Percentiles rank a stretch among this genome's conserved stretches.
Evolutionary conservation across 2,888 invertebrate species (phyloP).

Genomic region (Temnothorax rugatulus): DNA sequence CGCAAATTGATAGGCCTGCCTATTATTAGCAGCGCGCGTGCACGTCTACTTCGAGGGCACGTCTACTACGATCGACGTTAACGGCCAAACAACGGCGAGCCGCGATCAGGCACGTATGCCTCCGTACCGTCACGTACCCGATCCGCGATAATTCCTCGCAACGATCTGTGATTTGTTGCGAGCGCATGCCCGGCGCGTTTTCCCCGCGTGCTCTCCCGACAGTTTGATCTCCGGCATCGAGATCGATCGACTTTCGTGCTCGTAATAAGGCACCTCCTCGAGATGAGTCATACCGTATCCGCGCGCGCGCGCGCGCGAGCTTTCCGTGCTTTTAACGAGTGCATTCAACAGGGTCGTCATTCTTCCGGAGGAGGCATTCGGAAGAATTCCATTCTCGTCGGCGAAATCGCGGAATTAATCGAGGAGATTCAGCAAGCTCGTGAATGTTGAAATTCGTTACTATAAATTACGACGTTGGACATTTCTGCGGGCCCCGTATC

Average conservation of each 20-base stretch:
- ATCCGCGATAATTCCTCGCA: constrained; percentile 57
- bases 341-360: constrained; percentile 41
- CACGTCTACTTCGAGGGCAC: constrained; percentile 50
- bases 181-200: constrained; percentile 1
- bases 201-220: not conserved
- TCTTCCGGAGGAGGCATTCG: not conserved
- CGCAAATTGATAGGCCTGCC: constrained; percentile 60
- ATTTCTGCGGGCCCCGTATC: not conserved
- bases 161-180: constrained; percentile 51
- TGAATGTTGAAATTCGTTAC: not conserved
- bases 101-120: constrained; percentile 53
- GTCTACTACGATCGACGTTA: constrained; percentile 63
- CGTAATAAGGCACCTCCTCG: constrained; percentile 24
- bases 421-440: not conserved
- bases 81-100: constrained; percentile 67
- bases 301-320: constrained; percentile 11
- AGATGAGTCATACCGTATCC: not conserved
- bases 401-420: not conserved
- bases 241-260: constrained; percentile 46
- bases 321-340: constrained; percentile 37
- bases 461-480: not conserved
- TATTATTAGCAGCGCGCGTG: constrained; percentile 47
- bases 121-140: constrained; percentile 58
- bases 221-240: constrained; percentile 27
- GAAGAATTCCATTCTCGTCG: not conserved